These are phyloP conservation scores for Formica selysi DNA, from an alignment of 1,140 invertebrate genomes.

Conservation along the genomic window DNA sequence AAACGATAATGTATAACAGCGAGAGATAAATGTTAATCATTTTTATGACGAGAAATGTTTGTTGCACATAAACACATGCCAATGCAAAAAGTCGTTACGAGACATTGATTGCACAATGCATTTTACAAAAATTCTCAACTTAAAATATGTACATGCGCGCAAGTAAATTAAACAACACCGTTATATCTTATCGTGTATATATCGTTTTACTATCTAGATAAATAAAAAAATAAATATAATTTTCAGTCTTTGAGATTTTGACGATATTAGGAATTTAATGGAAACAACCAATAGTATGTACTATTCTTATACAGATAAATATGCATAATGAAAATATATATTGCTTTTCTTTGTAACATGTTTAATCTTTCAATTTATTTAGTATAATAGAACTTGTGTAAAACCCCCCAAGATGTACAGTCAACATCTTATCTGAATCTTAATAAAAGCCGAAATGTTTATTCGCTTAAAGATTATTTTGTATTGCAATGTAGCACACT, in stretches of 20 bases:
- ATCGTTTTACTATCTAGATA: background rate
- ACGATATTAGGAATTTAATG: conserved; percentile 25
- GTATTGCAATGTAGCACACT: background rate
- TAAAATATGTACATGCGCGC: background rate
- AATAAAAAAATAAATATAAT: conserved; percentile 6
- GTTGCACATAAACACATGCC: background rate
- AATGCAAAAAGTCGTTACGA: background rate
- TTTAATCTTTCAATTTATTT: background rate
- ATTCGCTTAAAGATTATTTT: conserved; percentile 2
- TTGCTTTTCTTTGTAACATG: too few relatives aligned
- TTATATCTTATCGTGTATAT: conserved; percentile 47
- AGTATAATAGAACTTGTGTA: background rate
- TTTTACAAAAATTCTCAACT: conserved; percentile 16
- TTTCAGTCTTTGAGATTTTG: background rate
- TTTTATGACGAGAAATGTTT: background rate
- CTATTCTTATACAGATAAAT: conserved; percentile 1
- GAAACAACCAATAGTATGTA: background rate
- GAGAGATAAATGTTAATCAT: background rate
- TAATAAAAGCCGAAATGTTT: too few relatives aligned
- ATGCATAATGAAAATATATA: background rate
- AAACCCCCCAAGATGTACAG: background rate
- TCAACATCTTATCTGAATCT: too few relatives aligned
- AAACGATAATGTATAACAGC: background rate
- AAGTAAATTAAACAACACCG: conserved; percentile 31
- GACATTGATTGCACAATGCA: conserved; percentile 37